Evolutionary conservation across 2,888 invertebrate species (phyloP).

Genomic region (Oscheius myriophilus): DNA sequence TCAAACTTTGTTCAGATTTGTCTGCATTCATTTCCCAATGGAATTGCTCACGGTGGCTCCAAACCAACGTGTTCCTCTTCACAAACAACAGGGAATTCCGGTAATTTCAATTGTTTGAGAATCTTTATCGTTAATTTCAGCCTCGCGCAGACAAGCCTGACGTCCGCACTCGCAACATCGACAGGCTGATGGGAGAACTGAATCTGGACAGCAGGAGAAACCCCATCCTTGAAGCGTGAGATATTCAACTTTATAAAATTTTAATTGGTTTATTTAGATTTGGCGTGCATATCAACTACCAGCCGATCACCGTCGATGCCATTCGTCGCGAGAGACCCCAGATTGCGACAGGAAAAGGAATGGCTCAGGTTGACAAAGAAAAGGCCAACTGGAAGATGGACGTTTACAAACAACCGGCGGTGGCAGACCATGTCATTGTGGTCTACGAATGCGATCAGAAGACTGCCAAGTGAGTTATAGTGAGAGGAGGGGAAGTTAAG

Average conservation of each 20-base stretch:
- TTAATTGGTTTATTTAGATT: slow-evolving; percentile 7
- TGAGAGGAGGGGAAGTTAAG: no score
- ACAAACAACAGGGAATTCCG: slow-evolving; percentile 5
- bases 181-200: slow-evolving; percentile 6
- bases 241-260: background rate
- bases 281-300: slow-evolving; percentile 13
- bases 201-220: slow-evolving; percentile 28
- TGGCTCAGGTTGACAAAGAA: no score
- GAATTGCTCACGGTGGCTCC: background rate
- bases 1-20: slow-evolving; percentile 1
- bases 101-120: background rate
- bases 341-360: background rate
- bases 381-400: no score
- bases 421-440: no score
- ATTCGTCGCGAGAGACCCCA: slow-evolving; percentile 25
- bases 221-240: slow-evolving; percentile 19
- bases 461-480: no score
- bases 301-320: slow-evolving; percentile 19
- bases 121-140: background rate
- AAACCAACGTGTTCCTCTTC: background rate
- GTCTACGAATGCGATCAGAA: no score
- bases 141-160: slow-evolving; percentile 20
- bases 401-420: no score
- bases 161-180: background rate
- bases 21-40: background rate